Base-by-base conservation (phyloP, 2,888 invertebrate species). In the Pandemis heparana region DNA sequence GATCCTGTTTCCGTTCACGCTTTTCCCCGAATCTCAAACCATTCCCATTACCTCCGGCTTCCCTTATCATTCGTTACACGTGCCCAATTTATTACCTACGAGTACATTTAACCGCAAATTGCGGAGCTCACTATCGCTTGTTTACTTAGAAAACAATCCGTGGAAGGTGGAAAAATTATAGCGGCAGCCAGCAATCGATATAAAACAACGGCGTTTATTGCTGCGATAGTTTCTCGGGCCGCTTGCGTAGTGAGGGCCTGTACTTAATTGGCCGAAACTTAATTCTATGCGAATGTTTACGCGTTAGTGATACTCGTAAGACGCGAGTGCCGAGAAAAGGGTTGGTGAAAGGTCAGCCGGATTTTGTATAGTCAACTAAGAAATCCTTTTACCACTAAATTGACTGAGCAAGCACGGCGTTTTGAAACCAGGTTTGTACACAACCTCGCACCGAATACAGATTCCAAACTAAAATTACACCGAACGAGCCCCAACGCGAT, bases 131-230 rank as follows among this genome's bases (percentile, higher is more conserved):
- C 73, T 63, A 73, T 69, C 39, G 68, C 73, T 73, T 69, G 68
- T 68, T 73, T 73, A 68, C 73, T 73, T 64, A 59, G 63, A 48
- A 73, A 73, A 73, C 59, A 73, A 73, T 73, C 23, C 72, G 48
- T 18, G 16, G 59, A 48, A 73, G 62, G 63, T 73, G 63, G 68
- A 64, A 64, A 68, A 69, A 68, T 73, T 72, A 72, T 72, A 67
- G 72, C 62, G 16, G 38, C 53, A 46, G 67, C 56, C 67, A 67
- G 72, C 72, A 68, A 72, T 72, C 67, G 62, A 72, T 67, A 72
- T 72, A 72, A 72, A 72, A 72, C 72, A 62, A 72, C 51, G 18
- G 10, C 38, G 67, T 63, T 46, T 62, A 72, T 68, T 72, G 72
- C 56, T 10, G 38, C 46, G 10, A 43, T 72, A 72, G 67, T 56